These are phyloP conservation scores for Apodemus speciosus DNA, from an alignment of 2,113 vertebrate genomes.

Conservation along the genomic window DNA sequence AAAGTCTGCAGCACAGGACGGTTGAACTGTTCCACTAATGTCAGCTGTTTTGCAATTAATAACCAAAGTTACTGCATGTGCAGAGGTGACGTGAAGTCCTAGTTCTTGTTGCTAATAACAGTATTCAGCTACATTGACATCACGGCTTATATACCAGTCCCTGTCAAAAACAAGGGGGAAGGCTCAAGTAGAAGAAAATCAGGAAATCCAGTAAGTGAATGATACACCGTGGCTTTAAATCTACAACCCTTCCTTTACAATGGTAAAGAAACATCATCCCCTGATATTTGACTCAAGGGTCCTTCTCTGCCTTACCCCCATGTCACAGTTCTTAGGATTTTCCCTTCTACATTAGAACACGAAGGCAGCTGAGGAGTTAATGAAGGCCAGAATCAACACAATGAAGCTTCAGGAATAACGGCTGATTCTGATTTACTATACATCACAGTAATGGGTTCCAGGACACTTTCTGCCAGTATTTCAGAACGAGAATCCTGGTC, in stretches of 20 bases:
- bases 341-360: slow-evolving; percentile 44
- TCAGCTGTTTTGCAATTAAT: slow-evolving; percentile 50
- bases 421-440: not conserved
- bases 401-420: slow-evolving; percentile 25
- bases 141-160: not conserved
- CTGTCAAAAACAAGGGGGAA: slow-evolving; percentile 1
- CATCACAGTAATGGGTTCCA: slow-evolving; percentile 13
- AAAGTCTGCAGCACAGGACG: not conserved
- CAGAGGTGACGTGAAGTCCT: slow-evolving; percentile 27
- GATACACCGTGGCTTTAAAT: not conserved
- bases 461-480: not conserved
- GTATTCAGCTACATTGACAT: not conserved
- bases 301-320: not conserved
- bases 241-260: not conserved
- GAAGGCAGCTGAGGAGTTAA: slow-evolving; percentile 19
- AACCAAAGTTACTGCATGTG: not conserved
- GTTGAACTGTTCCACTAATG: slow-evolving; percentile 37
- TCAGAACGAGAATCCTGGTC: not conserved
- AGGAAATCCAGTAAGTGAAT: not conserved
- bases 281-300: not conserved
- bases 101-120: slow-evolving; percentile 3
- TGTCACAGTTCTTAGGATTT: slow-evolving; percentile 18
- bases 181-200: not conserved
- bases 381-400: not conserved
- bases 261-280: not conserved